Conservation (phyloP, 1,140 invertebrate genomes). For the Scaptomyza pallida region DNA sequence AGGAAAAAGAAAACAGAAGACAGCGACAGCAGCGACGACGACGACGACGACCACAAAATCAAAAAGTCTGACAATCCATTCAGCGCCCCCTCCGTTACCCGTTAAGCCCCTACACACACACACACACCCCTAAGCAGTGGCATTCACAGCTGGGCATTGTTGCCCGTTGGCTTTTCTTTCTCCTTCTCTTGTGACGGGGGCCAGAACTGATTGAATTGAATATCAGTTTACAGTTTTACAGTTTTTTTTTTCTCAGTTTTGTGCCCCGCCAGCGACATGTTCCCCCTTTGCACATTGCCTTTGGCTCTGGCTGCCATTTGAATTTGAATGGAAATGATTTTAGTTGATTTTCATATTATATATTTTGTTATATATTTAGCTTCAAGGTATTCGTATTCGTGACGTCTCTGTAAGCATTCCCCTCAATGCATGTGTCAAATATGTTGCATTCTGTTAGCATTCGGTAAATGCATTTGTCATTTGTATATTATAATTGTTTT, state of each 20-base stretch:
- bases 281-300: not conserved
- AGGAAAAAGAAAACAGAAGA: conserved; percentile 13
- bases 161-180: conserved; percentile 12
- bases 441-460: conserved; percentile 6
- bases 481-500: conserved; percentile 3
- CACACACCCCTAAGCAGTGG: conserved; percentile 9
- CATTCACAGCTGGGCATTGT: conserved; percentile 50
- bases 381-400: conserved; percentile 20
- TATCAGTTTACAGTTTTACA: conserved; percentile 69
- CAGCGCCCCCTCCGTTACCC: conserved; percentile 12
- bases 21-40: not conserved
- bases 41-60: conserved; percentile 47
- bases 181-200: conserved; percentile 26
- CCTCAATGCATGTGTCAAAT: not conserved
- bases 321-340: conserved; percentile 81
- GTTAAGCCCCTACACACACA: conserved; percentile 12
- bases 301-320: conserved; percentile 61
- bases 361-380: conserved; percentile 65
- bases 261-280: conserved; percentile 27
- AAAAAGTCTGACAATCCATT: conserved; percentile 61
- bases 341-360: conserved; percentile 73
- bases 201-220: conserved; percentile 78
- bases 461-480: conserved; percentile 19
- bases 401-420: conserved; percentile 3
- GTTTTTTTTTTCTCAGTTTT: conserved; percentile 39